Evolutionary conservation across 2,797 vertebrate species (phyloP).

Genomic region (Mastacembelus armatus): DNA sequence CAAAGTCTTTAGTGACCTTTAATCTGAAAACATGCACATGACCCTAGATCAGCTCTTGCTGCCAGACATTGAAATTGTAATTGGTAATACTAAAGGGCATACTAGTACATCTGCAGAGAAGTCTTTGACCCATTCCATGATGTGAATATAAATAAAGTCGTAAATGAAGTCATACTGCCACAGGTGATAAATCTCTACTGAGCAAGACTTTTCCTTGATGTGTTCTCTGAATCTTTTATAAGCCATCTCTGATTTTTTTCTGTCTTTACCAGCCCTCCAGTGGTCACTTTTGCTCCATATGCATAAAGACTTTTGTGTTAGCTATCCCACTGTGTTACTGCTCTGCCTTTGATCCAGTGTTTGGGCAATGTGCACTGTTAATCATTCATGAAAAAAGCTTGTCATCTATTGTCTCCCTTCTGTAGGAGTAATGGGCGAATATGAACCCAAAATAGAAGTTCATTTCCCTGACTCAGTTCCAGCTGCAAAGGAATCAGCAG

Average conservation of each 20-base stretch:
- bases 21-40: slow-evolving; percentile 24
- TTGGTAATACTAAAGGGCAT: slow-evolving; percentile 44
- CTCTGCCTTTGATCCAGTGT: slow-evolving; percentile 58
- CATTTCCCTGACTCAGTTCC: slow-evolving; percentile 94
- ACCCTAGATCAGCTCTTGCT: slow-evolving; percentile 20
- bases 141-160: slow-evolving; percentile 71
- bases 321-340: slow-evolving; percentile 46
- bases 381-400: slow-evolving; percentile 68
- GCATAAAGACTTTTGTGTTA: slow-evolving; percentile 59
- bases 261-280: slow-evolving; percentile 42
- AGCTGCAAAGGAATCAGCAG: slow-evolving; percentile 91
- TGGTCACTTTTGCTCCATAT: slow-evolving; percentile 48
- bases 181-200: slow-evolving; percentile 68
- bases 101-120: slow-evolving; percentile 24
- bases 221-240: slow-evolving; percentile 76
- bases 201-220: slow-evolving; percentile 61
- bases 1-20: slow-evolving; percentile 23
- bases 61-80: slow-evolving; percentile 38
- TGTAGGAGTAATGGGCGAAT: slow-evolving; percentile 95
- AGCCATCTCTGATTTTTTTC: slow-evolving; percentile 40
- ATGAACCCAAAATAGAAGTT: slow-evolving; percentile 98
- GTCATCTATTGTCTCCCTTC: slow-evolving; percentile 63
- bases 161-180: slow-evolving; percentile 72
- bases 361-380: slow-evolving; percentile 57
- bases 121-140: slow-evolving; percentile 44